phyloP scores from a whole-genome alignment of 1,140 invertebrate genomes.

The Gryon sp. region DNA sequence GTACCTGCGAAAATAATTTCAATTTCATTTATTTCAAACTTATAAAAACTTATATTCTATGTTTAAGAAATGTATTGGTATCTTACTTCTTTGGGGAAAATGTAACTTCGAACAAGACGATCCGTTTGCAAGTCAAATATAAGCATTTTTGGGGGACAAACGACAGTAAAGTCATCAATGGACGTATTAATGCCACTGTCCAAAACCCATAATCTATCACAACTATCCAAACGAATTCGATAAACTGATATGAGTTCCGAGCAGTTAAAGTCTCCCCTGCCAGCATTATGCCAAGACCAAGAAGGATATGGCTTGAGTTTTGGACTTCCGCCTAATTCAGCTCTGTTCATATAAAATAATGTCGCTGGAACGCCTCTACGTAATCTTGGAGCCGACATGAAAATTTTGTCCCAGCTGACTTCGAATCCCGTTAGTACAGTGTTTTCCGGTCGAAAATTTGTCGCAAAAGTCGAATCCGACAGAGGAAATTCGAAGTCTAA shows the following conservation, averaged over 20 bases:
- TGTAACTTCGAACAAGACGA: constrained; percentile 82
- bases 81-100: constrained; percentile 75
- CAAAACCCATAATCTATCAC: constrained; percentile 88
- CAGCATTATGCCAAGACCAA: constrained; percentile 88
- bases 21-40: background rate
- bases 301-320: constrained; percentile 87
- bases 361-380: constrained; percentile 87
- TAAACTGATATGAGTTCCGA: constrained; percentile 88
- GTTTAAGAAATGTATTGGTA: background rate
- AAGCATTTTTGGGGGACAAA: constrained; percentile 89
- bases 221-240: constrained; percentile 85
- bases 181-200: constrained; percentile 87
- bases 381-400: constrained; percentile 85
- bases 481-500: constrained; percentile 84
- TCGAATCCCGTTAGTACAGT: constrained; percentile 87
- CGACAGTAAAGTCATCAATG: constrained; percentile 85
- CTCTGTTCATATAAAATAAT: constrained; percentile 82
- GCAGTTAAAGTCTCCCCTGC: constrained; percentile 85
- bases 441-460: constrained; percentile 84
- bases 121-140: constrained; percentile 88
- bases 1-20: constrained; percentile 78
- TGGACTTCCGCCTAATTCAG: constrained; percentile 82
- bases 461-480: constrained; percentile 80
- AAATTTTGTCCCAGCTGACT: constrained; percentile 85
- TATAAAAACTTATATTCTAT: background rate